Base-by-base conservation (phyloP, 2,797 vertebrate species). In the Acanthurus lineatus region DNA sequence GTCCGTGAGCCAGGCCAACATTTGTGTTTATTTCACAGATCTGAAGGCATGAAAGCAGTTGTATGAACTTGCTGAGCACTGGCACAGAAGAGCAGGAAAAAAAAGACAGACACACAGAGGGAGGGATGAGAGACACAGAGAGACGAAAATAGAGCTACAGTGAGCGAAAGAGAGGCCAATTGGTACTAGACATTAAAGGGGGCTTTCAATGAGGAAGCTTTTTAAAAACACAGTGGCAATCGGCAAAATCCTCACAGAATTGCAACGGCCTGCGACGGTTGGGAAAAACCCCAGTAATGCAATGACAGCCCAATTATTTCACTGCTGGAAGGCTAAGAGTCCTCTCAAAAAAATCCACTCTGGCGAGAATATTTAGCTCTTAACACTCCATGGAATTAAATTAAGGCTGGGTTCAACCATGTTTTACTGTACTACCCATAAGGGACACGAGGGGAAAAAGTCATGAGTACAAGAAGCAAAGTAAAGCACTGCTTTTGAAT, bases 271-370 rank as follows among this genome's bases (percentile, higher is more conserved):
- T 52, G 74, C 42, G 4, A 81, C 64, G 53, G 79, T 69, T 60
- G 58, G 68, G 80, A 77, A 87, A 87, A 85, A 73, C 69, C 82
- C n/a, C 64, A 73, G 48, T 62, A 75, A 82, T 63, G 73, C 72
- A 78, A 63, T 81, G 81, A 91, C 73, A 76, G 73, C 79, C 88
- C 85, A 91, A 92, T 93, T 92, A 91, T 91, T 94, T 90, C 76
- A 71, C 61, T 67, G 80, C 85, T 89, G 63, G 68, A 77, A 87
- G 90, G 81, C 72, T 17, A 63, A 73, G 52, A 49, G 69, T 53
- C 57, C 57, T 85, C 75, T 88, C 20, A 90, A 86, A 90, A 83
- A 86, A 75, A 88, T 76, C 73, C 28, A 86, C 71, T 85, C 69
- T 25, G 51, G 77, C 6, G 9, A 77, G 63, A 87, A 84, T 89